A percentile compares a stretch with the other conserved stretches of the same genome.
Evolutionary conservation across 2,888 invertebrate genomes (phyloP).

Genomic region (Melipona bicolor): DNA sequence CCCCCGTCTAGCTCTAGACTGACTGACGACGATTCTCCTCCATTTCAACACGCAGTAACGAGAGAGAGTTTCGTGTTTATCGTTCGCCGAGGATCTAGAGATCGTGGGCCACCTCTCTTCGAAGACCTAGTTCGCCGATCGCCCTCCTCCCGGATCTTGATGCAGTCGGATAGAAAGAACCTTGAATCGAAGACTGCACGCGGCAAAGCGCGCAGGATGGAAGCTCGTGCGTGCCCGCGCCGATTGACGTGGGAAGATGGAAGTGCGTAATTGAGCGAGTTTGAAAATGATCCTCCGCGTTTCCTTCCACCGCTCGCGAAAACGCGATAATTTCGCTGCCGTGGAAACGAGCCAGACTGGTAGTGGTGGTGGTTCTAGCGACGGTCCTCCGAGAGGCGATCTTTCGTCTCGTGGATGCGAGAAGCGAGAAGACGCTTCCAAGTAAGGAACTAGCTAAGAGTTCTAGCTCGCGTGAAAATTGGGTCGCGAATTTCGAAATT

Average conservation of each 20-base stretch:
- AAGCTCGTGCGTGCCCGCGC: not conserved
- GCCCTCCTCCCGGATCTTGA: not conserved
- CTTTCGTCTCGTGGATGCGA: not conserved
- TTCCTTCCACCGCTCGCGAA: conserved; percentile 37
- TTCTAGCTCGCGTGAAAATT: not conserved
- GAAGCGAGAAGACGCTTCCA: not conserved
- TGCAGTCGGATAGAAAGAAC: not conserved
- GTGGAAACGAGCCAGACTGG: not conserved
- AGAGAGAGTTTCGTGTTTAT: conserved; percentile 1
- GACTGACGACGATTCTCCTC: not conserved
- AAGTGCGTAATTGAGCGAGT: conserved; percentile 49
- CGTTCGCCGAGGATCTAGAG: not conserved
- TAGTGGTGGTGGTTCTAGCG: not conserved
- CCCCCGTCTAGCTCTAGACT: accelerated
- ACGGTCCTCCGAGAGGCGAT: not conserved
- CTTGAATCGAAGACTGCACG: conserved; percentile 16
- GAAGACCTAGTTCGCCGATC: not conserved
- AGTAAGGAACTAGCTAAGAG: not conserved
- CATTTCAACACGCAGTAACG: not conserved
- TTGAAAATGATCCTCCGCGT: conserved; percentile 36
- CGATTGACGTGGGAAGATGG: conserved; percentile 58
- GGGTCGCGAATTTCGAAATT: conserved; percentile 11
- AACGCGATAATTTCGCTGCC: conserved; percentile 41
- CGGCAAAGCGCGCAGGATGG: not conserved
- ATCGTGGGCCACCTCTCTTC: too few relatives aligned